Evolutionary conservation across 2,113 vertebrate genomes (phyloP), one percentile per base, ranked within the genome.

Genomic region (Callopanchax toddi): DNA sequence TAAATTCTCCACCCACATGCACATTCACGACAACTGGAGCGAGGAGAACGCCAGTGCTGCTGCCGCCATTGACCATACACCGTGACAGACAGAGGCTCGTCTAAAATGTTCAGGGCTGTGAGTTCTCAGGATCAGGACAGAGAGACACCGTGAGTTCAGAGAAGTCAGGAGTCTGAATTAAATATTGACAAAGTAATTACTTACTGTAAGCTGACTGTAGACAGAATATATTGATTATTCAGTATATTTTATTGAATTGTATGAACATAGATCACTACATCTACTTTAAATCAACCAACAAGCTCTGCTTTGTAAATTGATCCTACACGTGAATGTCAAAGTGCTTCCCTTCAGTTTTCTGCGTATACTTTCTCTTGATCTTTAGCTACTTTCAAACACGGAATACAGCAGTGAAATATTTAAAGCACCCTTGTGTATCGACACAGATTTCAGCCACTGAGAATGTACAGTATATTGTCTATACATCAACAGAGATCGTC

Each of bases 151-250:
- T 50, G 22, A 20, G 26, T 52, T 34, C 2, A 8, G 15, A 11
- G n/a, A 52, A 63, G 22, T 18, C 10, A 11, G 6, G 1, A 15
- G 20, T 18, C 21, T 48, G 39, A 22, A 12, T 48, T 39, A 36
- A 52, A 75, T 40, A 12, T 11, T 25, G 8, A 58, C 51, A 57
- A 56, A 43, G 4, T 25, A 18, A 57, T 44, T 0, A 20, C 45
- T 58, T 9, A 52, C 45, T 45, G 22, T 13, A 56, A 51, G 18
- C 13, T 54, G 46, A 61, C 5, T 53, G n/a, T 0, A 65, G 48
- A 76, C 22, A 29, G 39, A 43, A n/a, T 43, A 5, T 22, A 55
- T 39, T 56, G 36, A 40, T 57, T 57, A 23, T 42, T 57, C 39
- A 26, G 36, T n/a, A 22, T 43, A 43, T 26, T 57, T 29, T 25